Base-by-base conservation (phyloP, 2,888 invertebrate species). In the Laspeyria flexula region DNA sequence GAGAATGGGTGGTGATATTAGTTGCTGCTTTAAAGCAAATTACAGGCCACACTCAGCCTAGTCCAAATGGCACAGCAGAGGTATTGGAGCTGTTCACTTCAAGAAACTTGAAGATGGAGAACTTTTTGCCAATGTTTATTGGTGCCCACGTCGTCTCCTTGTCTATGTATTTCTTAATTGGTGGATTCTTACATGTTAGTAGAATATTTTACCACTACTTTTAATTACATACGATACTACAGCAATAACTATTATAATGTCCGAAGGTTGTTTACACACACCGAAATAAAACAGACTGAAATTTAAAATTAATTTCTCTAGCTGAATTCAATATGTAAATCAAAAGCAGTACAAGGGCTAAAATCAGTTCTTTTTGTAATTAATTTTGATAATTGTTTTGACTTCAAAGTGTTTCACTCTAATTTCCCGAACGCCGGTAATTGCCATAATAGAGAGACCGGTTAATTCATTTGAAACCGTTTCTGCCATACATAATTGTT, bases 181-280 rank as follows among this genome's bases (percentile, higher is more conserved):
- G 95, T 46, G 95, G 95, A 49, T 95, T 95, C 66, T 82, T 95
- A 50, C 95, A 95, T 73, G 95, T 95, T 83, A 93, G 94, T 88
- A 44, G 7, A 12, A 1, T 11, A 2, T n/a, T 16, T 0, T 3
- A 30, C 12, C 0, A 4, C 9, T 3, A 5, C 2, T 21, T 3
- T 3, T 21, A 21, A 21, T n/a, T n/a, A n/a, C n/a, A n/a, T n/a
- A n/a, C n/a, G n/a, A n/a, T n/a, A n/a, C n/a, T n/a, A n/a, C n/a
- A n/a, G n/a, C n/a, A n/a, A n/a, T n/a, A n/a, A n/a, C n/a, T n/a
- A n/a, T n/a, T n/a, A n/a, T n/a, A n/a, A n/a, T n/a, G n/a, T n/a
- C n/a, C n/a, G n/a, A n/a, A n/a, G n/a, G n/a, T n/a, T n/a, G n/a
- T n/a, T n/a, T n/a, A n/a, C n/a, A n/a, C n/a, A n/a, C n/a, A n/a